Base-by-base conservation (phyloP, 2,888 invertebrate genomes). In the Leptopilina syphax region DNA sequence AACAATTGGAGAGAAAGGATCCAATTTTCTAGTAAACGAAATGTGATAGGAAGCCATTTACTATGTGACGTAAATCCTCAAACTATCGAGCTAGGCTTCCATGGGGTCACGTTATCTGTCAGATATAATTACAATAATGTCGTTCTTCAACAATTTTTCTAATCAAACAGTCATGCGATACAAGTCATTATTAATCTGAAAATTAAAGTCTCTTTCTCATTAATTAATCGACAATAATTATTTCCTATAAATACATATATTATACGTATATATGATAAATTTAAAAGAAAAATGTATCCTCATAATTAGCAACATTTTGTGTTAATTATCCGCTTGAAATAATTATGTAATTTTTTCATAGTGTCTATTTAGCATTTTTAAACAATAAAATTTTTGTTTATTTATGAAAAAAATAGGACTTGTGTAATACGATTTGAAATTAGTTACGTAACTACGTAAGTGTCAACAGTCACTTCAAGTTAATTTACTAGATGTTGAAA, bases 41-140 rank as follows among this genome's bases (percentile, higher is more conserved):
- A 86, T 81, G 83, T 79, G 85, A 86, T 86, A 86, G 85, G 88
- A 90, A 90, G 90, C 88, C 88, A 87, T 86, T 88, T 86, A 18
- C 85, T 70, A 79, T 78, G 78, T 88, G 89, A 90, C 89, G 88
- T 82, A 88, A 88, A 89, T 88, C 87, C 88, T 85, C 79, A 63
- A 65, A 78, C 81, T 87, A 86, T 85, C 85, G 54, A 77, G 82
- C 84, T 82, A 83, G 89, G 87, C 89, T 89, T 89, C 88, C 84
- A 83, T 84, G 82, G 86, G 85, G 83, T 87, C 88, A 85, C 82
- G 86, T 88, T 89, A 89, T 88, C 87, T 87, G 88, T 89, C 90
- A 85, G 89, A 89, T 90, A 63, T 89, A 90, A 89, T 89, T 85
- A 81, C 4, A 34, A 34, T 9, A 81, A 84, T 65, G 79, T 82